Base-by-base conservation (phyloP, 2,888 invertebrate genomes). In the Myopa testacea region DNA sequence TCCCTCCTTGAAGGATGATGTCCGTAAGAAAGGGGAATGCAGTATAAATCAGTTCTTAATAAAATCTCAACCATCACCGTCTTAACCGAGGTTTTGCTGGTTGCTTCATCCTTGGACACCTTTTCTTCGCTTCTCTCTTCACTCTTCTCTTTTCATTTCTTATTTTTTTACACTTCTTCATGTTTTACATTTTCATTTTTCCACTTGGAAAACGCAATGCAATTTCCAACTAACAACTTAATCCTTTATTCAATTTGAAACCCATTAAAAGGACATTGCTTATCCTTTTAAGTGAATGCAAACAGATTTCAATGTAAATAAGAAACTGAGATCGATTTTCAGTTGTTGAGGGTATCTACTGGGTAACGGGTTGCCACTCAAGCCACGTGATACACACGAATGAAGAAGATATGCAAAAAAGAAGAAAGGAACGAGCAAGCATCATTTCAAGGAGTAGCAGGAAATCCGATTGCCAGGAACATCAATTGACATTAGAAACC, bases 191-290 rank as follows among this genome's bases (percentile, higher is more conserved):
- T 75, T 60, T 75, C 75, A 81, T 80, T 8, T 38, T 83, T 81
- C 79, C 82, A 83, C 81, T 84, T 80, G 84, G 82, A 84, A 83
- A 84, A 85, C 84, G 83, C 84, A 87, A 86, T 85, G 86, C 87
- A 86, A 87, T 87, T 88, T 87, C 84, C 85, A 86, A 88, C 87
- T 88, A 88, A 89, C 88, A 88, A 88, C 86, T 85, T 89, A 89
- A 89, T 89, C 88, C 88, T 87, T 88, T 88, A 89, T 89, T 88
- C 88, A 89, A 89, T 89, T 89, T 87, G 86, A 85, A 88, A 87
- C 87, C 88, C 88, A 89, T 89, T 89, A 89, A 89, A 88, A 88
- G 88, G 88, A 88, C 88, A 88, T 86, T 87, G 88, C 87, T 88
- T 87, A 88, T 88, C 88, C 88, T 87, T 88, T 88, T 88, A 88